Evolutionary conservation across 2,888 invertebrate species (phyloP), one percentile per base, ranked within the genome.

Genomic region (Hydrotaea cyrtoneurina): DNA sequence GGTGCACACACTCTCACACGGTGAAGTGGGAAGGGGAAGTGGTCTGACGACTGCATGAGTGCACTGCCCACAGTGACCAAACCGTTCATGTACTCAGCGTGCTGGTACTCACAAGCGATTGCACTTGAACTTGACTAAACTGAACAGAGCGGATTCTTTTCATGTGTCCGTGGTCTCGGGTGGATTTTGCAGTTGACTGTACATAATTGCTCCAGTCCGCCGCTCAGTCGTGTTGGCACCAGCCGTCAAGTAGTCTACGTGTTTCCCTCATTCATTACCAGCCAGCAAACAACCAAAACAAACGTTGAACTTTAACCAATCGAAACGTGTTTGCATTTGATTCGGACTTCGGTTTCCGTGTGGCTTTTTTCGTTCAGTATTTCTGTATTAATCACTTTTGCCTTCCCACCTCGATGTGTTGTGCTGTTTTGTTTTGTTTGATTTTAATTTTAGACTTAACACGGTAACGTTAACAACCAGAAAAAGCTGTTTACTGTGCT

Each of bases 71-170:
- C 59, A 59, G 15, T 23, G 26, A 15, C 23, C 21, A 11, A 21
- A 55, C 55, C 19, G 21, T 8, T 1, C 7, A 8, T 10, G 39
- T 39, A 39, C 39, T 3, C n/a, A 36, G 4, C 36, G 36, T 36
- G 39, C 7, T 39, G 13, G 59, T 21, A 26, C 15, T 78, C 26
- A 81, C 46, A 81, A 81, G 73, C 78, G 75, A 78, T 72, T 81
- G 75, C 78, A 81, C 81, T 78, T 84, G 84, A 81, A 75, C 53
- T 78, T 19, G 17, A 78, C 66, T 17, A 0, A 23, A 39, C 39
- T 39, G 39, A 59, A 26, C 59, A 13, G 26, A 15, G 15, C 26
- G 23, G 19, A 15, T 21, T 57, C 55, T 17, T 5, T 21, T 10
- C 55, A 55, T 10, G 19, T 21, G 21, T 2, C 23, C 13, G 55